Base-by-base conservation (phyloP, 1,140 invertebrate genomes). In the Heliconius hewitsoni region DNA sequence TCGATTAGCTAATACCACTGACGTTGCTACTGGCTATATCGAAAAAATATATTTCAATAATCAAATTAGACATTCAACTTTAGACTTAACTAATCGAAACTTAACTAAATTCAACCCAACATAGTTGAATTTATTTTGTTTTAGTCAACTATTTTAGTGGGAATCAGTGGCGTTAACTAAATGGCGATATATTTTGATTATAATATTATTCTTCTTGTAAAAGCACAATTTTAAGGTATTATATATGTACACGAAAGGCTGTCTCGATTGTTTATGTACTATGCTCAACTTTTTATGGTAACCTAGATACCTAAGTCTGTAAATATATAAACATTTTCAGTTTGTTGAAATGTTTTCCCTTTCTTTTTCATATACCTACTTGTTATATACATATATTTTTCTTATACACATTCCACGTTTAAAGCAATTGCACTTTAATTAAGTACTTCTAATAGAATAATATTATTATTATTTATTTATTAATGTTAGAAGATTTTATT, bases 191-290 rank as follows among this genome's bases (percentile, higher is more conserved):
- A 72, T 74, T 74, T 18, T 30, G 55, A 80, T 55, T 71, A 72
- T 70, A 74, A 76, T 57, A 75, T 71, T 39, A 75, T 74, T 60
- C 42, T 57, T 39, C 46, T 76, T 74, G 73, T 77, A 37, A 73
- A 30, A 66, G 75, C 75, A 80, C 79, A 74, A 73, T 76, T 80
- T 74, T 74, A 80, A 70, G 39, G 37, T 66, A 66, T 27, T 66
- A 2, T 66, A 66, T 4, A 66, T 66, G 73, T 66, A 75, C 78
- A 75, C 66, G 30, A 79, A 79, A 79, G 78, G 78, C 73, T 79
- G 78, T 75, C 78, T 42, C 57, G 60, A 71, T 46, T 72, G 50
- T 79, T 75, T 74, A 70, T 66, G 39, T 50, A 52, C 27, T 66
- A 30, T 66, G 55, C 73, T 79, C 77, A 73, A 79, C 39, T 71